Evolutionary conservation across 2,113 vertebrate genomes (phyloP).

Genomic region (Hiodon alosoides): DNA sequence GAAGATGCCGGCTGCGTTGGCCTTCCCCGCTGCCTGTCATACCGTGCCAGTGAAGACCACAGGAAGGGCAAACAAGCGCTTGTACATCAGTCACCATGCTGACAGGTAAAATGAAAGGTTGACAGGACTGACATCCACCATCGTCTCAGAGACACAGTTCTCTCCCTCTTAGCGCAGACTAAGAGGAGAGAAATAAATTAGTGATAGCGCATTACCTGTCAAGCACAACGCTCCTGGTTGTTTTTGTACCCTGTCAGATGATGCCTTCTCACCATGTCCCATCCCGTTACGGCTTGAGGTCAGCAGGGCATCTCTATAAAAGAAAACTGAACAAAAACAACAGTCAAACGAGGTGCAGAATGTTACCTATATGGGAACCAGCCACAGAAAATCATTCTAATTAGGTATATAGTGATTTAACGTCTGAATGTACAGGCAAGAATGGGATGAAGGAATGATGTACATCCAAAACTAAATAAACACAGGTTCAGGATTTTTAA

Average conservation of each 20-base stretch:
- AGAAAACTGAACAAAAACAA: not conserved
- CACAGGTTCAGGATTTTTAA: too few relatives aligned
- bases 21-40: conserved; percentile 71
- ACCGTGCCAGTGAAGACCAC: conserved; percentile 66
- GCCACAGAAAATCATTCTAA: too few relatives aligned
- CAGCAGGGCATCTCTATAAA: conserved; percentile 9
- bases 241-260: conserved; percentile 56
- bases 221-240: conserved; percentile 55
- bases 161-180: conserved; percentile 65
- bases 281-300: conserved; percentile 34
- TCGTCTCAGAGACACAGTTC: conserved; percentile 57
- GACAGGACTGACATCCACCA: conserved; percentile 73
- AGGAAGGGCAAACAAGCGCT: conserved; percentile 76
- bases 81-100: conserved; percentile 77
- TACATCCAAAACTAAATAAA: too few relatives aligned
- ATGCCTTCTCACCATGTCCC: conserved; percentile 38
- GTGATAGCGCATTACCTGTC: conserved; percentile 76
- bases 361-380: too few relatives aligned
- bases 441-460: not conserved
- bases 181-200: conserved; percentile 84
- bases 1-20: conserved; percentile 24
- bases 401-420: too few relatives aligned
- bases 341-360: conserved; percentile 5
- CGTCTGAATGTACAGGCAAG: not conserved
- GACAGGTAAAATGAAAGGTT: conserved; percentile 80